Evolutionary conservation across 2,113 vertebrate genomes (phyloP).

Genomic region (Felis chaus): DNA sequence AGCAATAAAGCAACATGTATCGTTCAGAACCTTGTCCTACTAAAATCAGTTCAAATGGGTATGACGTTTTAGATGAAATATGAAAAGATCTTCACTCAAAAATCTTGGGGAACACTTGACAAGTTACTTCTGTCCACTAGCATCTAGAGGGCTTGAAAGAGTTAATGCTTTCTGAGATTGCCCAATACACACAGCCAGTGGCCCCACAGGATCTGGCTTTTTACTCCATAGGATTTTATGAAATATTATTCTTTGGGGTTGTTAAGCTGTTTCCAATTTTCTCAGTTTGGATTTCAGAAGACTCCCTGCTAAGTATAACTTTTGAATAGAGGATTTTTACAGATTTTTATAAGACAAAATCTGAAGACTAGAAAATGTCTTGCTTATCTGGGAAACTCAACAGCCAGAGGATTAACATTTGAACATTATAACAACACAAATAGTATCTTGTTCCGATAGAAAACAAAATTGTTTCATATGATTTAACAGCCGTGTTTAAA

Average conservation of each 20-base stretch:
- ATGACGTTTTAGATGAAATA: background rate
- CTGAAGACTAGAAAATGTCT: slow-evolving; percentile 54
- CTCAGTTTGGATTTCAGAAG: slow-evolving; percentile 56
- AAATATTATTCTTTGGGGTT: slow-evolving; percentile 58
- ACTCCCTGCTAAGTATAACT: slow-evolving; percentile 49
- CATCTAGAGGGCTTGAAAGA: background rate
- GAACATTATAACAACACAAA: slow-evolving; percentile 21
- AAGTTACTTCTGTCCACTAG: background rate
- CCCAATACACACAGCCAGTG: background rate
- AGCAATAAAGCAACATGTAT: background rate
- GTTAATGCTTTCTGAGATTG: slow-evolving; percentile 46
- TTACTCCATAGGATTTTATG: slow-evolving; percentile 32
- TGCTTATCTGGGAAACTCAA: slow-evolving; percentile 27
- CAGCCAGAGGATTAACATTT: background rate
- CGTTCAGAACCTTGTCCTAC: background rate
- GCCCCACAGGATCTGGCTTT: background rate
- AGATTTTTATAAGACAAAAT: slow-evolving; percentile 35
- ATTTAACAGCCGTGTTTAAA: slow-evolving; percentile 38
- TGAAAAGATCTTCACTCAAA: background rate
- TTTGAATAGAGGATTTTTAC: slow-evolving; percentile 51
- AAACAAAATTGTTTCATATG: slow-evolving; percentile 31
- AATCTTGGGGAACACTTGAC: background rate
- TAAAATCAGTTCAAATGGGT: background rate
- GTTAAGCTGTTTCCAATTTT: slow-evolving; percentile 66
- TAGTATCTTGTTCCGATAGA: background rate